Conservation (phyloP, 2,888 invertebrate genomes). For the Hydrotaea cyrtoneurina region DNA sequence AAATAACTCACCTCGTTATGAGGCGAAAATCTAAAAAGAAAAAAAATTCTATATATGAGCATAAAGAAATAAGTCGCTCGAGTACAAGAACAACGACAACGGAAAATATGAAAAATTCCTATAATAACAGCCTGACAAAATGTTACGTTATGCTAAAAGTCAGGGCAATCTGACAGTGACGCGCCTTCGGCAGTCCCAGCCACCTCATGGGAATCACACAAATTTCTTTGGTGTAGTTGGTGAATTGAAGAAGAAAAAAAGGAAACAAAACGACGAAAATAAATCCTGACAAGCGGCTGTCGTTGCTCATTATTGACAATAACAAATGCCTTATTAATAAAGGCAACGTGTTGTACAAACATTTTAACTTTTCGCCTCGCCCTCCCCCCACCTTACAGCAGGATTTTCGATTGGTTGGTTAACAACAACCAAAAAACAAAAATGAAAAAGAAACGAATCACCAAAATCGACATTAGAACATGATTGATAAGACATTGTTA, state of each 20-base stretch:
- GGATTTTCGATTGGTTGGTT: neutral
- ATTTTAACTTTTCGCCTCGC: slow-evolving; percentile 52
- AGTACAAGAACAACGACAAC: neutral
- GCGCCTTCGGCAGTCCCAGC: neutral
- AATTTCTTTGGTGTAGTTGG: too few relatives aligned
- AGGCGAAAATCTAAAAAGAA: neutral
- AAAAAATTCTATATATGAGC: slow-evolving; percentile 1
- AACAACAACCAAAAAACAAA: neutral
- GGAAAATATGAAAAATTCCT: slow-evolving; percentile 44
- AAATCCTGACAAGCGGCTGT: slow-evolving; percentile 67
- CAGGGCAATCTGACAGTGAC: neutral
- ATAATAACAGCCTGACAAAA: slow-evolving; percentile 60
- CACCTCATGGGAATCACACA: slow-evolving; percentile 41
- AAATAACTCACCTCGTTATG: slow-evolving; percentile 24
- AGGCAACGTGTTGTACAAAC: slow-evolving; percentile 64
- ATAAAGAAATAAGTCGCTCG: neutral
- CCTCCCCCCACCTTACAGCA: neutral
- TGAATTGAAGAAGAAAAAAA: slow-evolving; percentile 22
- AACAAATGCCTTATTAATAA: slow-evolving; percentile 69
- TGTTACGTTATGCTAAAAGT: slow-evolving; percentile 34
- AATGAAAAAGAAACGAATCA: neutral
- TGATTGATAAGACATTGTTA: slow-evolving; percentile 66
- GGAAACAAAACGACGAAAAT: slow-evolving; percentile 36
- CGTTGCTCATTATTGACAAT: slow-evolving; percentile 67
- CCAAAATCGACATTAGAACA: slow-evolving; percentile 60